These are phyloP conservation scores for Orycteropus afer DNA, from an alignment of 2,113 vertebrate genomes.

Conservation along the genomic window DNA sequence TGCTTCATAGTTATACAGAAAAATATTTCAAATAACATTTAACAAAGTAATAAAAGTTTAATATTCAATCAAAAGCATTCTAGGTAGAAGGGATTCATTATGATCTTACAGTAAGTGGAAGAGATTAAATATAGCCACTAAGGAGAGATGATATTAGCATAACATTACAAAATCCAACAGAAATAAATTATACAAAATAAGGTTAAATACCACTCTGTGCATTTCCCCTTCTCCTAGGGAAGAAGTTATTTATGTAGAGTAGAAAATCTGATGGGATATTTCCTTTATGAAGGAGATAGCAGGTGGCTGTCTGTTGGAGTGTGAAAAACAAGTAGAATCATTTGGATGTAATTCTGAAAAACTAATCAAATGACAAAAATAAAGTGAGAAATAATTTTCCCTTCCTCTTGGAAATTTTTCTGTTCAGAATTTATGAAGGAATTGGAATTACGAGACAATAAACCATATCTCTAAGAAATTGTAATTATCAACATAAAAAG, in stretches of 20 bases:
- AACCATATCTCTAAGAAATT: constrained; percentile 10
- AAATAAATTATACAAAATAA: constrained; percentile 25
- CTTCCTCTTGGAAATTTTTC: constrained; percentile 31
- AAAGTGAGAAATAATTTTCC: constrained; percentile 41
- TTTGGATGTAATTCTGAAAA: constrained; percentile 59
- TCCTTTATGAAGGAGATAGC: constrained; percentile 53
- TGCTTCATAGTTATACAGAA: neutral
- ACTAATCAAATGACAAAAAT: constrained; percentile 66
- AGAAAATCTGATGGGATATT: constrained; percentile 47
- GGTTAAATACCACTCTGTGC: neutral
- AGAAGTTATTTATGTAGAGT: constrained; percentile 25
- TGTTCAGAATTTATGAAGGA: constrained; percentile 13
- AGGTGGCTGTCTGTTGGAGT: constrained; percentile 59
- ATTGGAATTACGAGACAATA: constrained; percentile 10
- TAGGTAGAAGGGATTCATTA: constrained; percentile 11
- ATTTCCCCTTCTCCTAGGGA: neutral
- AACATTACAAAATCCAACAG: constrained; percentile 4
- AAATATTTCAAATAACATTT: constrained; percentile 35
- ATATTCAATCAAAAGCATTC: constrained; percentile 56
- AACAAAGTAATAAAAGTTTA: constrained; percentile 32
- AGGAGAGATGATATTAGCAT: neutral
- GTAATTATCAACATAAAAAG: neutral
- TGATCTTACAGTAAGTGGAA: neutral
- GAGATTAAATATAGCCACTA: neutral
- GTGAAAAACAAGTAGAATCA: constrained; percentile 66